Evolutionary conservation across 2,113 vertebrate genomes (phyloP).

Genomic region (Zosterops japonicus): DNA sequence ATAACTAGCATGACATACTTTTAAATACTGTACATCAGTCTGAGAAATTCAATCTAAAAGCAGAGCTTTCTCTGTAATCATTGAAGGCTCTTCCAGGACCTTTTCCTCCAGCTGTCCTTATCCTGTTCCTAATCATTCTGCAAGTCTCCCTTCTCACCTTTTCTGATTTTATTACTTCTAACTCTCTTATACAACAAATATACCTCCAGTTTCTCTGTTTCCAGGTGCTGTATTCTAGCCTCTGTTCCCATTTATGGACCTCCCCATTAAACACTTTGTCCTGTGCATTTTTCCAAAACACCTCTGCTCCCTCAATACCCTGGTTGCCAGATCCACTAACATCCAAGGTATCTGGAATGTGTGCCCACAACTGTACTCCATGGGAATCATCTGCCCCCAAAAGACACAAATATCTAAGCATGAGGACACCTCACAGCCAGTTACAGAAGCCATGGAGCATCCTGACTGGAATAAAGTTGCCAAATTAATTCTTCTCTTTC

Average conservation of each 20-base stretch:
- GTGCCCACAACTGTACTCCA: not conserved
- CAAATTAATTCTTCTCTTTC: conserved; percentile 13
- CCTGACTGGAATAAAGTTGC: conserved; percentile 5
- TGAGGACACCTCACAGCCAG: not conserved
- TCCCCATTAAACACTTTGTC: rapidly evolving
- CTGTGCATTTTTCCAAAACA: not conserved
- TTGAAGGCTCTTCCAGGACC: not conserved
- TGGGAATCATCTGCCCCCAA: not conserved
- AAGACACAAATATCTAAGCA: not conserved
- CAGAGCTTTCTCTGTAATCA: not conserved
- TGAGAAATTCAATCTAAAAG: not conserved
- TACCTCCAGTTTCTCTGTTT: not conserved
- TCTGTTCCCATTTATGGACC: not conserved
- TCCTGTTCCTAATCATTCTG: not conserved
- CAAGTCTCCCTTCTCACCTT: rapidly evolving
- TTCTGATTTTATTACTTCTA: not conserved
- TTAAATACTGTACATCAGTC: not conserved
- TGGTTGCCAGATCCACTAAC: not conserved
- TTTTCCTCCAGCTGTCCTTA: not conserved
- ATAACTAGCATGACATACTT: not conserved
- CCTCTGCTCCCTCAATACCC: not conserved
- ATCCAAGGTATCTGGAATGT: not conserved
- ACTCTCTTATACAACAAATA: not conserved
- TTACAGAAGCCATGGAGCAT: not conserved
- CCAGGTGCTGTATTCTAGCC: not conserved